These are phyloP conservation scores for Diogma glabrata DNA, from an alignment of 2,888 invertebrate species.

Conservation along the genomic window DNA sequence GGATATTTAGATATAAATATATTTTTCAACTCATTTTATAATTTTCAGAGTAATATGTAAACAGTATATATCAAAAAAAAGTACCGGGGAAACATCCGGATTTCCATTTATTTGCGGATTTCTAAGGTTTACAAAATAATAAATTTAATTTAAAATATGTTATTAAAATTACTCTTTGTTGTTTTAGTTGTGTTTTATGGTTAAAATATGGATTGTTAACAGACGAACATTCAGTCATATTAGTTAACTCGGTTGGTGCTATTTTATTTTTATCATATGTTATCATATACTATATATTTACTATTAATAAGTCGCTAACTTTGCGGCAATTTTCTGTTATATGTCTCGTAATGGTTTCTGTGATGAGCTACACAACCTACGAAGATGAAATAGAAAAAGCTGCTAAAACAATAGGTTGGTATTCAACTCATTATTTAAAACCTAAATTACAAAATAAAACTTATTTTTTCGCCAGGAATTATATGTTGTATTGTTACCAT, in stretches of 20 bases:
- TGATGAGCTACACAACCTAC: slow-evolving; percentile 41
- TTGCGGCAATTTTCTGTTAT: slow-evolving; percentile 44
- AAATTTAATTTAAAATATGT: not conserved
- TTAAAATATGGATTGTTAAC: slow-evolving; percentile 60
- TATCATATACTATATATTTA: slow-evolving; percentile 52
- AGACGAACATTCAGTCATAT: slow-evolving; percentile 50
- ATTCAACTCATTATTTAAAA: slow-evolving; percentile 12
- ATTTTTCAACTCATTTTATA: not conserved
- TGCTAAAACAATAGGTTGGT: slow-evolving; percentile 45
- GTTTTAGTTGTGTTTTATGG: slow-evolving; percentile 57
- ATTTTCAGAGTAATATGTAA: slow-evolving; percentile 55
- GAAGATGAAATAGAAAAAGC: slow-evolving; percentile 41
- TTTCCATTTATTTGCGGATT: slow-evolving; percentile 60
- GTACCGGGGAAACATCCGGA: slow-evolving; percentile 56
- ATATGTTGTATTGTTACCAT: slow-evolving; percentile 56
- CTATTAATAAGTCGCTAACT: slow-evolving; percentile 48
- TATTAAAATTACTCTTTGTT: not conserved
- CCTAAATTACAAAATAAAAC: not conserved
- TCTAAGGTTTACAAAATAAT: slow-evolving; percentile 41
- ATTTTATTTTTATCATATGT: slow-evolving; percentile 53
- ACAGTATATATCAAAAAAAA: slow-evolving; percentile 52
- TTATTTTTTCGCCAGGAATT: slow-evolving; percentile 31
- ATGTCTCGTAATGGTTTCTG: slow-evolving; percentile 37
- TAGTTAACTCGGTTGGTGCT: slow-evolving; percentile 59
- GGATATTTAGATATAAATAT: not conserved